Conservation (phyloP, 2,113 vertebrate species). For the Hylia prasina region DNA sequence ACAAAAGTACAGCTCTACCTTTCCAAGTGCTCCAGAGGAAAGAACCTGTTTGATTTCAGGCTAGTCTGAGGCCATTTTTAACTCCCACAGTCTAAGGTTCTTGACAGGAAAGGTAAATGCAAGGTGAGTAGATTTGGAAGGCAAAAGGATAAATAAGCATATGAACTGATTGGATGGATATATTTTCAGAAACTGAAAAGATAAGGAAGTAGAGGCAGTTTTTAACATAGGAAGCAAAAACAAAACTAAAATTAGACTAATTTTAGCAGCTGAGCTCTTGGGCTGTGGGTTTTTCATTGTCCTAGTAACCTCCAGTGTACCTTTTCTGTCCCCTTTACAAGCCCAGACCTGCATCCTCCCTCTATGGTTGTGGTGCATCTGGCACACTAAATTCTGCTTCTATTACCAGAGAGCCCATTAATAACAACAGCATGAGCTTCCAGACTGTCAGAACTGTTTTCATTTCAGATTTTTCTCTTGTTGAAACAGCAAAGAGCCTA, state of each 20-base stretch:
- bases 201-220: not conserved
- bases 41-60: not conserved
- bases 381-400: not conserved
- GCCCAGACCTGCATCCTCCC: not conserved
- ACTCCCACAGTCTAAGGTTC: not conserved
- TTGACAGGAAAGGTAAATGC: not conserved
- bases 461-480: not conserved
- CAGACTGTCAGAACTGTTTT: slow-evolving; percentile 15
- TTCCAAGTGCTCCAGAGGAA: not conserved
- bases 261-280: not conserved
- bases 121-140: not conserved
- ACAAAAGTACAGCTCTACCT: not conserved
- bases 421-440: slow-evolving; percentile 7
- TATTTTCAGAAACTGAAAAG: not conserved
- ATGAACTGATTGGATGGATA: not conserved
- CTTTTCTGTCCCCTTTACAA: not conserved
- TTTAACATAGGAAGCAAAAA: not conserved
- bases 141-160: not conserved
- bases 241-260: not conserved
- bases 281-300: not conserved
- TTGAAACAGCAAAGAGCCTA: not conserved
- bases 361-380: not conserved
- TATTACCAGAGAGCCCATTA: slow-evolving; percentile 13
- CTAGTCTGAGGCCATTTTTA: not conserved
- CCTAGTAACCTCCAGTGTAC: not conserved